Evolutionary conservation across 2,797 vertebrate species (phyloP).

Genomic region (Leptoclinus maculatus): DNA sequence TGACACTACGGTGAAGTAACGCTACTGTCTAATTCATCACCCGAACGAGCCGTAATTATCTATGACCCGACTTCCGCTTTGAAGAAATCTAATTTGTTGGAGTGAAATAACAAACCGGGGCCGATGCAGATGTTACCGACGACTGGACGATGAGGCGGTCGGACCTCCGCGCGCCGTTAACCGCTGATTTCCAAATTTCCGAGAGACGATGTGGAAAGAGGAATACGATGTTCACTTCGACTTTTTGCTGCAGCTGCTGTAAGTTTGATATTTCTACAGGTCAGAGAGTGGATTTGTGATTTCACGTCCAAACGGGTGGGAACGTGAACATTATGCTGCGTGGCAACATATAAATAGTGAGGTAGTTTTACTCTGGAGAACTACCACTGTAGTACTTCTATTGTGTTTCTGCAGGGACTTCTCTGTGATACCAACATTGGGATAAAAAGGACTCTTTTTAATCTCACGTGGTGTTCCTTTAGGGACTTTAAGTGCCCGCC

Average conservation of each 20-base stretch:
- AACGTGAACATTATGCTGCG: slow-evolving; percentile 52
- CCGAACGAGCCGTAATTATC: not conserved
- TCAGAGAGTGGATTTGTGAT: not conserved
- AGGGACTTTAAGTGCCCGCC: not conserved
- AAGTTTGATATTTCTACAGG: slow-evolving; percentile 58
- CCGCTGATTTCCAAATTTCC: slow-evolving; percentile 45
- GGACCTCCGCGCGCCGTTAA: slow-evolving; percentile 54
- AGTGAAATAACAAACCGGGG: slow-evolving; percentile 19
- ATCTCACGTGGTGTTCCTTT: not conserved
- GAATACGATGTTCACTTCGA: slow-evolving; percentile 88
- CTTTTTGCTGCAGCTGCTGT: slow-evolving; percentile 86
- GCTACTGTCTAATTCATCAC: not conserved
- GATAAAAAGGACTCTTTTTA: not conserved
- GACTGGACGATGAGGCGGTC: slow-evolving; percentile 72
- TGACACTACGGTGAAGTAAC: slow-evolving; percentile 22
- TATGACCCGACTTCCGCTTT: slow-evolving; percentile 15
- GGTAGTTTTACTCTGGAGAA: slow-evolving; percentile 21
- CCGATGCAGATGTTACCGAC: slow-evolving; percentile 58
- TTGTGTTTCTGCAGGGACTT: not conserved
- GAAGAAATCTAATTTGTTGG: not conserved
- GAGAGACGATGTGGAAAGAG: slow-evolving; percentile 84
- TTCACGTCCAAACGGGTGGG: slow-evolving; percentile 39
- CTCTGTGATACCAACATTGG: too few relatives aligned
- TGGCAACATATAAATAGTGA: slow-evolving; percentile 66
- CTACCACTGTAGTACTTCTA: not conserved